phyloP scores from a whole-genome alignment of 1,140 invertebrate species.

The Procambarus clarkii region DNA sequence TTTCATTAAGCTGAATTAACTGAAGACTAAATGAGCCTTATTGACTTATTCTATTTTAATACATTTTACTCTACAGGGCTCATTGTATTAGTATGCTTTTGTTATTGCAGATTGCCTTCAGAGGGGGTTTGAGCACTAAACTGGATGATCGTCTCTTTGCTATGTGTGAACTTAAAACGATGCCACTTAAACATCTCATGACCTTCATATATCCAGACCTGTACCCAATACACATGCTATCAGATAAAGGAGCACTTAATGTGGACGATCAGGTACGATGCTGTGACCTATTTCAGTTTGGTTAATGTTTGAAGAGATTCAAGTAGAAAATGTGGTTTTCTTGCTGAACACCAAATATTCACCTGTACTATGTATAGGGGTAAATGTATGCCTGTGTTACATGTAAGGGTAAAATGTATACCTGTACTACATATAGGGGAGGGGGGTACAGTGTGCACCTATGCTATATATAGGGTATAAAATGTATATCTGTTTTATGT shows the following conservation, averaged over 20 bases:
- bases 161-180: constrained; percentile 95
- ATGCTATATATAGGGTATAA: too few species aligned
- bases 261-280: constrained; percentile 74
- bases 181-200: constrained; percentile 88
- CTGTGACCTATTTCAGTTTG: neutral
- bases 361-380: too few species aligned
- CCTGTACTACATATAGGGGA: too few species aligned
- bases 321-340: too few species aligned
- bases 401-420: too few species aligned
- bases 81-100: constrained; percentile 20
- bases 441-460: too few species aligned
- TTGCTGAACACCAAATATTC: too few species aligned
- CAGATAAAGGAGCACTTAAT: constrained; percentile 78
- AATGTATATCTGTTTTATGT: too few species aligned
- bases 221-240: constrained; percentile 90
- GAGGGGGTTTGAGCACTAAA: constrained; percentile 89
- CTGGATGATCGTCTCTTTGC: constrained; percentile 94
- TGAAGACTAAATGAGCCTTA: neutral
- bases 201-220: constrained; percentile 90
- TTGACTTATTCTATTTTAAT: neutral
- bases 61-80: neutral
- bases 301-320: too few species aligned
- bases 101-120: constrained; percentile 85
- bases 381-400: too few species aligned
- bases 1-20: too few species aligned